Conservation (phyloP, 2,888 invertebrate species). For the Lasioglossum villosulum region DNA sequence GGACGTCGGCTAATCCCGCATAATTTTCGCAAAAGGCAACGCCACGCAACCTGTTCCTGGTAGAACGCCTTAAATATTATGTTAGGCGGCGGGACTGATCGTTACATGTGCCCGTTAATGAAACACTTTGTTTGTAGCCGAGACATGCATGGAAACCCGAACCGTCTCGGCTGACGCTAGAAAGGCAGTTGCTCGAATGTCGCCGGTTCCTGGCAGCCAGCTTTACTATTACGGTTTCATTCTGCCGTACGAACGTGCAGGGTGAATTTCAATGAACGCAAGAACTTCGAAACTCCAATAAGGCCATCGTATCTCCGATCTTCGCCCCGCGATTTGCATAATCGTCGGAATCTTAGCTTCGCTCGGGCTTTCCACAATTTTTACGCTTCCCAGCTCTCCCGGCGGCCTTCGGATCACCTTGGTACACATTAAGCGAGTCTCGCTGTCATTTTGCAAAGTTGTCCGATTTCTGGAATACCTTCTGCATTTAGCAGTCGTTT, state of each 20-base stretch:
- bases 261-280: constrained; percentile 47
- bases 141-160: constrained; percentile 62
- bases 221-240: constrained; percentile 44
- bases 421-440: background rate
- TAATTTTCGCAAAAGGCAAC: constrained; percentile 12
- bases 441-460: background rate
- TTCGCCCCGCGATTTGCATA: constrained; percentile 13
- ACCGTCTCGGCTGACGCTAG: constrained; percentile 56
- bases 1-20: background rate
- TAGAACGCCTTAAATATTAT: constrained; percentile 15
- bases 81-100: background rate
- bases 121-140: constrained; percentile 56
- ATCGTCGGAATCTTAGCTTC: constrained; percentile 11
- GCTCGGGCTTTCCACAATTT: background rate
- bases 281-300: constrained; percentile 33
- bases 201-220: constrained; percentile 38
- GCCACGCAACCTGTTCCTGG: background rate
- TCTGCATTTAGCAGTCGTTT: background rate
- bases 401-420: constrained; percentile 1
- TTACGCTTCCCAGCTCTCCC: background rate
- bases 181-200: constrained; percentile 59
- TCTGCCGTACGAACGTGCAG: constrained; percentile 26
- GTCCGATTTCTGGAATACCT: background rate
- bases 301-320: constrained; percentile 26
- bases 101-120: constrained; percentile 42